Base-by-base conservation (phyloP, 2,113 vertebrate species). In the Cercopithecus mona region DNA sequence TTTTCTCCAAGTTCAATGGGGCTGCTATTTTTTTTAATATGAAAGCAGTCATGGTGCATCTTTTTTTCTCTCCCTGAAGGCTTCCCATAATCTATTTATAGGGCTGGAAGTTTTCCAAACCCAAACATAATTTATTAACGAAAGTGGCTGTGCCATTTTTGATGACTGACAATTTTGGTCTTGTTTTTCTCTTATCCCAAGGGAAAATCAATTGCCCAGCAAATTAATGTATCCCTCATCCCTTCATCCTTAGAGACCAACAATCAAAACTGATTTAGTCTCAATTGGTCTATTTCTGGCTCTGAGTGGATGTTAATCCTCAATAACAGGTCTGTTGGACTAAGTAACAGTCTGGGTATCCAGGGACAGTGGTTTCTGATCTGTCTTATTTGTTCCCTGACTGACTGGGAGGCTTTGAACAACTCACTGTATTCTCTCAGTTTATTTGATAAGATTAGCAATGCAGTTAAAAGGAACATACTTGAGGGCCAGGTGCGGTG, bases 131-230 rank as follows among this genome's bases (percentile, higher is more conserved):
- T 96, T 96, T 95, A 90, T 97, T 93, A 90, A 27, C 40, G 50
- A 48, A 61, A 64, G 68, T 10, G 52, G 35, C 95, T 48, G 8
- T 45, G 86, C 85, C 57, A 50, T 93, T 89, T 93, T 80, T 52
- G 30, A 52, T 81, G 32, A 72, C 50, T 50, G 89, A 94, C 40
- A 80, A 87, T 94, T 95, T 89, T 87, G 75, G 89, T 59, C 94
- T 97, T 89, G 8, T 86, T 96, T 96, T 90, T 64, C 91, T 95
- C 76, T 92, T 93, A 79, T 95, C 88, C 87, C 89, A 66, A 78
- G 89, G 85, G 88, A 92, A 88, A 96, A 98, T 96, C 95, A 98
- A 93, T 61, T 78, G 52, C 25, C 82, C 86, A 83, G 91, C 86
- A 97, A 94, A 96, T 92, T 88, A 94, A 94, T 83, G 59, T 38